Conservation (phyloP, 2,888 invertebrate genomes). For the Apoda limacodes region DNA sequence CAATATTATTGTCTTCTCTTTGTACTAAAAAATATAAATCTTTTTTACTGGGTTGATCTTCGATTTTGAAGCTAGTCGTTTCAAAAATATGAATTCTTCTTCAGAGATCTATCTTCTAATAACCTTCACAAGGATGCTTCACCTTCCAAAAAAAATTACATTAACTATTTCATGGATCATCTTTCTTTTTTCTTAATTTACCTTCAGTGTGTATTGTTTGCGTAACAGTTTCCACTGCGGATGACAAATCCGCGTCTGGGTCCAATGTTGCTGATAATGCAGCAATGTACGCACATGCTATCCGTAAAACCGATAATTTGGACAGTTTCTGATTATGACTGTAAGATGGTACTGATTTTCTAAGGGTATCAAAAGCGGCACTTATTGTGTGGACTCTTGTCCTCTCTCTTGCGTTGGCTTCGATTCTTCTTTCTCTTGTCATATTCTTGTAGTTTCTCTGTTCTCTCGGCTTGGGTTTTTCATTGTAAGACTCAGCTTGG, state of each 20-base stretch:
- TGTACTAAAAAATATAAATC: not conserved
- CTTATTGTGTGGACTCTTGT: conserved; percentile 96
- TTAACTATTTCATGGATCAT: conserved; percentile 67
- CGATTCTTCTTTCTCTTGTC: conserved; percentile 92
- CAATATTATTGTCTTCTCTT: too few species aligned
- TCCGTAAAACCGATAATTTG: conserved; percentile 90
- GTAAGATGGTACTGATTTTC: conserved; percentile 88
- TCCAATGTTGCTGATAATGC: conserved; percentile 84
- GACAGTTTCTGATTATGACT: conserved; percentile 94
- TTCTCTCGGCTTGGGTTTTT: conserved; percentile 60
- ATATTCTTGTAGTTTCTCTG: conserved; percentile 95
- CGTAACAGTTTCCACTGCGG: conserved; percentile 90
- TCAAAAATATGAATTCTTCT: too few species aligned
- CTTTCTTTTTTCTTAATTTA: conserved; percentile 87
- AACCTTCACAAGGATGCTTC: too few species aligned
- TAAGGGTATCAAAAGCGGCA: conserved; percentile 92
- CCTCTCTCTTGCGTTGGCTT: conserved; percentile 93
- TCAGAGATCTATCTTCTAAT: too few species aligned
- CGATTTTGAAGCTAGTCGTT: too few species aligned
- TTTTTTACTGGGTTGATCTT: too few species aligned
- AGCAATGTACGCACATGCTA: conserved; percentile 94
- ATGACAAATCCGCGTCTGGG: conserved; percentile 74
- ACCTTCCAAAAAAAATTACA: conserved; percentile 12
- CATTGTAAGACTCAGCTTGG: conserved; percentile 21
- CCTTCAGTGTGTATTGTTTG: conserved; percentile 93